phyloP scores from a whole-genome alignment of 2,113 vertebrate species.

The Azemiops feae region DNA sequence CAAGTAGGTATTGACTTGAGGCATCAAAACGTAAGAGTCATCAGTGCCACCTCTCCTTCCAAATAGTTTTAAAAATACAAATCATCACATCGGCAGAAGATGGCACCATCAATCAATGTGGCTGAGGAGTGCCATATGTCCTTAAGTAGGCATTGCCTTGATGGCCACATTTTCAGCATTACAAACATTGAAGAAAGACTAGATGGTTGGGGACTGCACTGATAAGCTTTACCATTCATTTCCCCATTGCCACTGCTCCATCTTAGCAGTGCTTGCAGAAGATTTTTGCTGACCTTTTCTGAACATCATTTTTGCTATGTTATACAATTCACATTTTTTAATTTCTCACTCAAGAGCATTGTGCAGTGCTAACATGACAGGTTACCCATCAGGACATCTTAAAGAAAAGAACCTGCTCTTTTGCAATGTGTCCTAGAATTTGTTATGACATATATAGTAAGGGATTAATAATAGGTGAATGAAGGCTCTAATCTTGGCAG shows the following conservation, averaged over 20 bases:
- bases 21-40: not conserved
- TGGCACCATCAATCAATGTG: not conserved
- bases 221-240: not conserved
- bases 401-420: not conserved
- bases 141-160: not conserved
- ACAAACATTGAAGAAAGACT: not conserved
- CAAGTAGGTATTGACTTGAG: not conserved
- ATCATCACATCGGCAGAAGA: not conserved
- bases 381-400: not conserved
- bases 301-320: not conserved
- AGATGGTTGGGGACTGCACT: not conserved
- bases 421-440: not conserved
- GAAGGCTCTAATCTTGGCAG: not conserved
- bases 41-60: not conserved
- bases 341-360: not conserved
- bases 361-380: not conserved
- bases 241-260: not conserved
- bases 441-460: not conserved
- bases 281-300: not conserved
- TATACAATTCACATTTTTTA: not conserved
- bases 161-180: not conserved
- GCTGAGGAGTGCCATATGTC: not conserved
- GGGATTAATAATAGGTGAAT: not conserved
- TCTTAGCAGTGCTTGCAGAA: not conserved
- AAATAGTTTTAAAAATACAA: not conserved